phyloP scores from a whole-genome alignment of 2,888 invertebrate genomes.

The Amiota communis region DNA sequence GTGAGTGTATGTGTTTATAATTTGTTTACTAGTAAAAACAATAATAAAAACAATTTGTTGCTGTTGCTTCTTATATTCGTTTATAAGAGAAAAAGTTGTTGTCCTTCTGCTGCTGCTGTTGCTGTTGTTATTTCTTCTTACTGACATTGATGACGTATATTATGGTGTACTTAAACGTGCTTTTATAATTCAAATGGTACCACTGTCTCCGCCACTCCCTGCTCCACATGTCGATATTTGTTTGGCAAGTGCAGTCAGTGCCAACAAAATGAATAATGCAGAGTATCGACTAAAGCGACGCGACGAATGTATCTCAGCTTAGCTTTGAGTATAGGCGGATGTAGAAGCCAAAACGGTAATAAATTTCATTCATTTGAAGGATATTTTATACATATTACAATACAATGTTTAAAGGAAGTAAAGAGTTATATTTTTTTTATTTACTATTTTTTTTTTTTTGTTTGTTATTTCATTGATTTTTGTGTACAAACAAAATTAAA shows the following conservation, averaged over 20 bases:
- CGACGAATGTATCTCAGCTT: background rate
- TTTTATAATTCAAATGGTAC: constrained; percentile 1
- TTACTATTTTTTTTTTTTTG: background rate
- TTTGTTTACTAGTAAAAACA: background rate
- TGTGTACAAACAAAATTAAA: background rate
- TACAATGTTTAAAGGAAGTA: no score
- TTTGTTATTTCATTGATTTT: constrained; percentile 6
- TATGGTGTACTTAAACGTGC: constrained; percentile 27
- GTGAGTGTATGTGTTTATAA: constrained; percentile 24
- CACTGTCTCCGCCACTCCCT: no score
- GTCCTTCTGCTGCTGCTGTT: constrained; percentile 39
- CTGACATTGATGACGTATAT: constrained; percentile 38
- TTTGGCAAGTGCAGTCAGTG: constrained; percentile 21
- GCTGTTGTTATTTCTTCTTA: constrained; percentile 17
- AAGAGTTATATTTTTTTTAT: no score
- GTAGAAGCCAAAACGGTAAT: constrained; percentile 6
- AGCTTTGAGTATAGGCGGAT: background rate
- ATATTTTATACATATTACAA: no score
- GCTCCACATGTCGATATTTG: background rate
- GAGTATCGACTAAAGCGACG: constrained; percentile 9
- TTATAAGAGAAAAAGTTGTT: constrained; percentile 38
- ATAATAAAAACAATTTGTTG: constrained; percentile 50
- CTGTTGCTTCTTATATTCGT: constrained; percentile 41
- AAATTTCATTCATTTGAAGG: background rate
- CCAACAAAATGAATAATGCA: no score